Base-by-base conservation (phyloP, 2,888 invertebrate genomes). In the Pedicia rivosa region DNA sequence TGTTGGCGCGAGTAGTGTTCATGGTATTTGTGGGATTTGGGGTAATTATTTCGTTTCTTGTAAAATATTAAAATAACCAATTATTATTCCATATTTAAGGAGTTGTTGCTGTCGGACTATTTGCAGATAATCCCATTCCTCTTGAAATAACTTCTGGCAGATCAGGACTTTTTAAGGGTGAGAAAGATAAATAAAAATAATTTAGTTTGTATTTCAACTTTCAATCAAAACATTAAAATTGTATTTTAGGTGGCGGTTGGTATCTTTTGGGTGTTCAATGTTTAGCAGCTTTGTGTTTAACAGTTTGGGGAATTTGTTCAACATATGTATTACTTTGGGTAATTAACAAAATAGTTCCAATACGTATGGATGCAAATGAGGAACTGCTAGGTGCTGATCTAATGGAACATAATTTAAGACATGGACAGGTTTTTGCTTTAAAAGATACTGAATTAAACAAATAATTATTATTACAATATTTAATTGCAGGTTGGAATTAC, bases 321-420 rank as follows among this genome's bases (percentile, higher is more conserved):
- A 84, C 90, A 0, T 68, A 79, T 48, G 47, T 72, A 2, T 54
- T 91, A 7, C 66, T 92, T 17, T 87, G 81, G 74, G 62, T 77
- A 20, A 76, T 88, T 13, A 75, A 88, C 55, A 74, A 72, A 55
- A 61, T 86, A 13, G 63, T 87, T 47, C 78, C 82, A 1, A 84
- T 92, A 41, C 70, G 92, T 10, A 86, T 91, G 87, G 73, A 77
- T 38, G 72, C 78, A 0, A 77, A 83, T 48, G 82, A 86, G 35
- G 91, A 92, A 58, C 62, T 88, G 31, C 62, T 91, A 10, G 91
- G 91, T 0, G 90, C 91, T 1, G 91, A 92, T 62, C 65, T 90
- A 22, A 78, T 81, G 3, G 91, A 92, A 52, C 91, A 92, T 55
- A 70, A 73, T 44, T 77, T 90, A 30, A 67, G 78, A 32, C 84